Evolutionary conservation across 2,113 vertebrate genomes (phyloP).

Genomic region (Ceuthmochares aereus): DNA sequence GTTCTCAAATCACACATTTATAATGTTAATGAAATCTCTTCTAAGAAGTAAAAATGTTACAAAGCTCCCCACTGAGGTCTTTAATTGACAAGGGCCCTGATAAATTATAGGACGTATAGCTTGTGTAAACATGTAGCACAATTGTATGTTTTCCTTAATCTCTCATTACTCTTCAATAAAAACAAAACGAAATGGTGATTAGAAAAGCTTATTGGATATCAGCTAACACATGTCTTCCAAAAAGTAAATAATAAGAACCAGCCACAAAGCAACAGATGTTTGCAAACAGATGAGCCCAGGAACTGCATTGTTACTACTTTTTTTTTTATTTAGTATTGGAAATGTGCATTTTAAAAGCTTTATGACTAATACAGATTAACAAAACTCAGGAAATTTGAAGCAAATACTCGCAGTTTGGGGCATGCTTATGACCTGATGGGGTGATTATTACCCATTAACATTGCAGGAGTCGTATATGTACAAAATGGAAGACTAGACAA

Average conservation of each 20-base stretch:
- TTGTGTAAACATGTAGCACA: not conserved
- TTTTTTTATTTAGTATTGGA: constrained; percentile 23
- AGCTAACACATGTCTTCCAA: constrained; percentile 28
- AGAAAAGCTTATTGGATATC: constrained; percentile 23
- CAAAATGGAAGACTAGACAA: not conserved
- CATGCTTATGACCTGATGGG: not conserved
- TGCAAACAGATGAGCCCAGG: not conserved
- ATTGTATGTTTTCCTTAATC: not conserved
- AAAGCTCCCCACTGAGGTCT: not conserved
- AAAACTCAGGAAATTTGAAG: not conserved
- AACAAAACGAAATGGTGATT: constrained; percentile 31
- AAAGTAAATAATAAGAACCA: constrained; percentile 31
- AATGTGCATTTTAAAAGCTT: constrained; percentile 21
- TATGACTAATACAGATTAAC: constrained; percentile 27
- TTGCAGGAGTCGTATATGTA: not conserved
- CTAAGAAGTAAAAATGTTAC: not conserved
- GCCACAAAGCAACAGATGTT: not conserved
- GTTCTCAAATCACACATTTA: not conserved
- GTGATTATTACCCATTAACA: not conserved
- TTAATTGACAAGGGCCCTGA: not conserved
- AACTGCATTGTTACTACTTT: not conserved
- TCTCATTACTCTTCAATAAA: constrained; percentile 40
- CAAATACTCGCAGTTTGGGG: not conserved
- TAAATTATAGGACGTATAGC: not conserved
- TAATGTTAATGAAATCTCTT: constrained; percentile 15